phyloP scores from a whole-genome alignment of 35 echinoderm and acorn worm species.

The Anneissia japonica region DNA sequence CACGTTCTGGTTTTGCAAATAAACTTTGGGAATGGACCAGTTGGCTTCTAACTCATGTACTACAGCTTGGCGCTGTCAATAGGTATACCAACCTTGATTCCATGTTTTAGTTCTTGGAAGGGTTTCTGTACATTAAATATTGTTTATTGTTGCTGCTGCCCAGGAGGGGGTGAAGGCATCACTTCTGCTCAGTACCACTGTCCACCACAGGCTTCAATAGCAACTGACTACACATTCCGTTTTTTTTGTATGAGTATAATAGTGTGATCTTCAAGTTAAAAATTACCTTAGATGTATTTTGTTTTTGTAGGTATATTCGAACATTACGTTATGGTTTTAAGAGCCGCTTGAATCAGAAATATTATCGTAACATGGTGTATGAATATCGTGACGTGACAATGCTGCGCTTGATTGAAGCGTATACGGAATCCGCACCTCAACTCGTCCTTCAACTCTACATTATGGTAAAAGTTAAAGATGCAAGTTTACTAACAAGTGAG shows the following conservation, averaged over 20 bases:
- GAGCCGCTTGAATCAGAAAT: conserved; percentile 42
- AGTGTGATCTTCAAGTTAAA: neutral
- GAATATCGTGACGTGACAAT: conserved; percentile 96
- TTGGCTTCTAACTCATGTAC: conserved; percentile 65
- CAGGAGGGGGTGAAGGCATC: neutral
- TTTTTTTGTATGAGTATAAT: neutral
- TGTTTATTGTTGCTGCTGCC: neutral
- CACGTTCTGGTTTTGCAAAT: neutral
- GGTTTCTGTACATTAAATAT: neutral
- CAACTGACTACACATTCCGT: neutral
- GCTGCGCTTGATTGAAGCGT: conserved; percentile 79
- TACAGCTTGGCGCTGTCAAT: conserved; percentile 84
- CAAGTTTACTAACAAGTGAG: conserved; percentile 79
- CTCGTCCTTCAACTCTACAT: conserved; percentile 93
- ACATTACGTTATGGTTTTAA: conserved; percentile 78
- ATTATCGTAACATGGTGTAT: conserved; percentile 83
- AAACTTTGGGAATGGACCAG: conserved; percentile 56
- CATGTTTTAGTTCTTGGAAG: too few species aligned
- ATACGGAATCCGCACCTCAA: conserved; percentile 89
- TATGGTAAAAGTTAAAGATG: conserved; percentile 55
- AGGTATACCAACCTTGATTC: too few species aligned
- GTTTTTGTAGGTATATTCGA: conserved; percentile 60
- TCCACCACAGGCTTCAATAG: neutral
- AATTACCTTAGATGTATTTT: too few species aligned
- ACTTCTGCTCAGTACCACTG: neutral